Percentiles rank a stretch among this genome's conserved stretches.
Conservation (phyloP, 2,888 invertebrate species). For the Pyrrhia umbra region DNA sequence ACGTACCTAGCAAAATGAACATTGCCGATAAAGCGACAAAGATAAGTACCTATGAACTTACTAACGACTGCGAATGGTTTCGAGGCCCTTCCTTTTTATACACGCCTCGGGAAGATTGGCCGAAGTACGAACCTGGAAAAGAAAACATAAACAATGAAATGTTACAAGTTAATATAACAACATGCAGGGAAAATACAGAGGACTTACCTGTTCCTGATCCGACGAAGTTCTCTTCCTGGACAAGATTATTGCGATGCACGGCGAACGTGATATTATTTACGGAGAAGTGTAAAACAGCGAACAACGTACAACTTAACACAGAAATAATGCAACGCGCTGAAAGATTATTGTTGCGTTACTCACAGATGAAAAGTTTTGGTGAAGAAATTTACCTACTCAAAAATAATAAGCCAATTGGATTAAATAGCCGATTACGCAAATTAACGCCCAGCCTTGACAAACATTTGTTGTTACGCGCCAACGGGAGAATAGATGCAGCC, state of each 20-base stretch:
- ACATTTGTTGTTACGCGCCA: neutral
- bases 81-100: neutral
- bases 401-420: neutral
- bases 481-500: neutral
- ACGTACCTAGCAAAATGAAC: conserved; percentile 8
- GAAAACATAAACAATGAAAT: too few relatives aligned
- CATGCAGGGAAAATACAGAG: neutral
- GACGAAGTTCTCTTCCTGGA: conserved; percentile 7
- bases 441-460: too few relatives aligned
- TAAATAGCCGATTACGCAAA: neutral
- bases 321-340: conserved; percentile 12
- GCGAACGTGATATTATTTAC: neutral
- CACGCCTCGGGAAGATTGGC: neutral
- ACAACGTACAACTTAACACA: too few relatives aligned
- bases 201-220: conserved; percentile 3
- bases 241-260: neutral
- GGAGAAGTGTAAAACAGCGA: conserved; percentile 8
- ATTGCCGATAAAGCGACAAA: too few relatives aligned
- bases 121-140: too few relatives aligned
- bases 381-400: neutral
- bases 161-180: too few relatives aligned
- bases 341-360: neutral
- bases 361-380: neutral
- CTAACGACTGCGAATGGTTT: neutral
- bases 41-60: neutral